phyloP scores from a whole-genome alignment of 1,140 invertebrate species.

The Eufriesea mexicana region DNA sequence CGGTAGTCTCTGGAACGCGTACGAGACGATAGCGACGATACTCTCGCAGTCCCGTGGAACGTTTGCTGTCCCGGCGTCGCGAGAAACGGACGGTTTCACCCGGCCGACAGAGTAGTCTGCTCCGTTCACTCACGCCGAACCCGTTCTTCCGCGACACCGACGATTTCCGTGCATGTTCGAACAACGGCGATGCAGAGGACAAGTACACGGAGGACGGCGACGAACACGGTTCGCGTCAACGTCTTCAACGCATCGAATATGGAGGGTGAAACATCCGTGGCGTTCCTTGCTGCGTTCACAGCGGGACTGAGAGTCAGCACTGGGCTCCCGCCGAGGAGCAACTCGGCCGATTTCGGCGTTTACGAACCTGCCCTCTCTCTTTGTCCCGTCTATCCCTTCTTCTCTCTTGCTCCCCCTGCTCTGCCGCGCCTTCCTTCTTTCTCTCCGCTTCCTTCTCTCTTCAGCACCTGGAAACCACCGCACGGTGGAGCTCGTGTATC shows the following conservation, averaged over 20 bases:
- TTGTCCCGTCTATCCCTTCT: background rate
- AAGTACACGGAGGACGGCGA: conserved; percentile 1
- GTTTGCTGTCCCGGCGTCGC: too few relatives aligned
- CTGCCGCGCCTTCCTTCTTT: accelerated
- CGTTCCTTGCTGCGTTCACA: conserved; percentile 81
- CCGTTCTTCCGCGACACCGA: background rate
- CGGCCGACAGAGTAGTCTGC: background rate
- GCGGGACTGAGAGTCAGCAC: conserved; percentile 79
- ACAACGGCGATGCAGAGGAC: background rate
- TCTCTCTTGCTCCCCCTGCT: background rate
- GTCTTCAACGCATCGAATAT: conserved; percentile 36
- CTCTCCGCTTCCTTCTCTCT: background rate
- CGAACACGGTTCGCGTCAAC: conserved; percentile 21
- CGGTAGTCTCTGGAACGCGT: background rate
- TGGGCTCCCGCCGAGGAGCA: conserved; percentile 69
- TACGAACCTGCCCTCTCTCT: conserved; percentile 30
- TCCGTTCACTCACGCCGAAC: background rate
- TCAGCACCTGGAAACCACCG: background rate
- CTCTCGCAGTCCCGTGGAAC: too few relatives aligned
- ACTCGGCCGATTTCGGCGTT: conserved; percentile 52
- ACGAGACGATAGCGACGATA: background rate
- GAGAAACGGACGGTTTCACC: background rate
- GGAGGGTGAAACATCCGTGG: conserved; percentile 69
- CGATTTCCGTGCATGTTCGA: background rate
- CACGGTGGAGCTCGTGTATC: conserved; percentile 19